Conservation (phyloP, 2,888 invertebrate species). For the Heliconius cydno region DNA sequence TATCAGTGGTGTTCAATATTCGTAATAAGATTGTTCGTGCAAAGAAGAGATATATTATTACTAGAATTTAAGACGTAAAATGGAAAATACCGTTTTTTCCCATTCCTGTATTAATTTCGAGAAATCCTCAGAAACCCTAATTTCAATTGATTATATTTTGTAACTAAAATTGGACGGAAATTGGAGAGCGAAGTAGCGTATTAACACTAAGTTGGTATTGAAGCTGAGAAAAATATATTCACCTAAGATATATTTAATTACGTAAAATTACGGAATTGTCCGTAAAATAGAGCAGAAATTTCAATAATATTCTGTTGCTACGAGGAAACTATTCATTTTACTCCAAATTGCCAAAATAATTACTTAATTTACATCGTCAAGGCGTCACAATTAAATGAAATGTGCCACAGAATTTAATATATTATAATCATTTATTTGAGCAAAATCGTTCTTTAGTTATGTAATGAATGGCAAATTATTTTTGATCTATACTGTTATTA, state of each 20-base stretch:
- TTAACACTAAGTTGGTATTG: too few species aligned
- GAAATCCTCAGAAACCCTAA: too few species aligned
- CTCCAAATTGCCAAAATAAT: neutral
- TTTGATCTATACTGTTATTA: too few species aligned
- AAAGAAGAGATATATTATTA: too few species aligned
- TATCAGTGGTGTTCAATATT: slow-evolving; percentile 4
- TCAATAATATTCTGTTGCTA: neutral
- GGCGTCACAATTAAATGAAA: neutral
- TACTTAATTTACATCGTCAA: slow-evolving; percentile 9
- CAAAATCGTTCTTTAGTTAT: too few species aligned
- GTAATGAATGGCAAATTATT: too few species aligned
- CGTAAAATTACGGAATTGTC: neutral
- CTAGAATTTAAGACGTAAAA: neutral
- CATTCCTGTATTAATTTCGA: too few species aligned
- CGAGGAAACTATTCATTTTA: neutral
- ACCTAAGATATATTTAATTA: neutral
- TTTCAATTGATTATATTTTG: too few species aligned
- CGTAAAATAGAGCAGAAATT: neutral
- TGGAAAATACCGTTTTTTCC: neutral
- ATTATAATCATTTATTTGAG: neutral
- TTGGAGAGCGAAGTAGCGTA: too few species aligned
- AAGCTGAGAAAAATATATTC: neutral
- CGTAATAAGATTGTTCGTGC: slow-evolving; percentile 3
- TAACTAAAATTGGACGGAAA: too few species aligned
- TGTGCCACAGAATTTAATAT: neutral